Evolutionary conservation across 2,888 invertebrate species (phyloP), one percentile per base, ranked within the genome.

Genomic region (Drosophila paranaensis): DNA sequence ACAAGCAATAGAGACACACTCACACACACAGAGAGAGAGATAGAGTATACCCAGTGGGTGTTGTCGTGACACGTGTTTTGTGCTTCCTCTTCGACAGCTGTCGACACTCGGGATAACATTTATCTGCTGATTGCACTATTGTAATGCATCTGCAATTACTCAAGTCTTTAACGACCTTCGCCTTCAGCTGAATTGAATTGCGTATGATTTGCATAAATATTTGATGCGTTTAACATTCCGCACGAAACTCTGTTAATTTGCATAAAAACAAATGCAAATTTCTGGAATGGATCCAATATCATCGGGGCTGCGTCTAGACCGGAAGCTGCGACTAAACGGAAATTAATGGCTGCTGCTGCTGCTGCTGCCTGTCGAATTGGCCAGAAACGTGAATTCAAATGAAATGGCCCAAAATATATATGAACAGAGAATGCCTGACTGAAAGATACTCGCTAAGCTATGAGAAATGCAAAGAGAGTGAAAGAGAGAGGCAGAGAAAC

Each of bases 61-160:
- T 45, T 61, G 60, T 68, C 48, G 30, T 60, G 63, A 68, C 77
- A 76, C 57, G 60, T 76, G 75, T 71, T 68, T 42, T 46, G 53
- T 35, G 54, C 43, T 37, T 48, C 33, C 42, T 35, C 45, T 33
- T 62, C 51, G 60, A 53, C 64, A 71, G 60, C 58, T 67, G 71
- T 10, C 42, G 46, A 3, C 55, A 61, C 56, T 69, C 60, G 57
- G 61, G 53, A 60, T 55, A 62, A 39, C 57, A 67, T 67, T 76
- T 76, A 61, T 61, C 50, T 61, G 61, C 51, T 61, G 77, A 73
- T 76, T 72, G 76, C 58, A 45, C 73, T 73, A 77, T 77, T 77
- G 68, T 37, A 48, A 40, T 61, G 43, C 77, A 72, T 43, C 64
- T 63, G 56, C 71, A 57, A 60, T 53, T 46, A 57, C 57, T 43